Evolutionary conservation across 1,140 invertebrate genomes (phyloP).

Genomic region (Notospermus geniculatus): DNA sequence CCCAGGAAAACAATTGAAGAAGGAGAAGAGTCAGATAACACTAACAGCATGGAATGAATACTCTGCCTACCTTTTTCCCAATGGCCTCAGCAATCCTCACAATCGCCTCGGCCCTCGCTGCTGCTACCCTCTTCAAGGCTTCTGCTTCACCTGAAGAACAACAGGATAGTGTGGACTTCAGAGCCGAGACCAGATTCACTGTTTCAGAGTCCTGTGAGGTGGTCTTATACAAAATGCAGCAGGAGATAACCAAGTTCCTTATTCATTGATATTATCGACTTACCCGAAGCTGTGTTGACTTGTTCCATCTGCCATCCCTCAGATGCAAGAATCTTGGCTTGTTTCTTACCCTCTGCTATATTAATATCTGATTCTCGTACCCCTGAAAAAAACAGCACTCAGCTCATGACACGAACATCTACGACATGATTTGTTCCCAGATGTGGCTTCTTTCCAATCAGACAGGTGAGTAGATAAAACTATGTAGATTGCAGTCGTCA

Average conservation of each 20-base stretch:
- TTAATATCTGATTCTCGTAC: constrained; percentile 91
- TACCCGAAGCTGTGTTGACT: constrained; percentile 64
- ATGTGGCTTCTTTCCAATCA: no score
- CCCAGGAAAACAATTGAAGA: no score
- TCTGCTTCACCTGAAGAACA: constrained; percentile 67
- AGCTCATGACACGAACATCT: no score
- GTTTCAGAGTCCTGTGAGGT: background rate
- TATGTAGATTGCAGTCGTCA: no score
- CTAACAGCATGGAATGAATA: no score
- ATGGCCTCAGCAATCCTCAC: constrained; percentile 72
- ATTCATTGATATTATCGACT: constrained; percentile 10
- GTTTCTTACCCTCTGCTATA: constrained; percentile 92
- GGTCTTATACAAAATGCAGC: background rate
- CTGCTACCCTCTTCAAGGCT: constrained; percentile 80
- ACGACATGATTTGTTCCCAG: no score
- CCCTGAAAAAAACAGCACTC: constrained; percentile 38
- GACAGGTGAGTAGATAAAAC: no score
- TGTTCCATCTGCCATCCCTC: constrained; percentile 57
- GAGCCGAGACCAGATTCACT: background rate
- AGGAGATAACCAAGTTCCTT: constrained; percentile 8
- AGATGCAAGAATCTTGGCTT: constrained; percentile 87
- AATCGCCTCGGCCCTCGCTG: constrained; percentile 78
- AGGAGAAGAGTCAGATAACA: no score
- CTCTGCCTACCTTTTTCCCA: constrained; percentile 51
- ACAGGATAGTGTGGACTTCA: background rate